Percentiles rank a stretch among this genome's conserved stretches.
Conservation (phyloP, 2,113 vertebrate genomes). For the Pedetes capensis region DNA sequence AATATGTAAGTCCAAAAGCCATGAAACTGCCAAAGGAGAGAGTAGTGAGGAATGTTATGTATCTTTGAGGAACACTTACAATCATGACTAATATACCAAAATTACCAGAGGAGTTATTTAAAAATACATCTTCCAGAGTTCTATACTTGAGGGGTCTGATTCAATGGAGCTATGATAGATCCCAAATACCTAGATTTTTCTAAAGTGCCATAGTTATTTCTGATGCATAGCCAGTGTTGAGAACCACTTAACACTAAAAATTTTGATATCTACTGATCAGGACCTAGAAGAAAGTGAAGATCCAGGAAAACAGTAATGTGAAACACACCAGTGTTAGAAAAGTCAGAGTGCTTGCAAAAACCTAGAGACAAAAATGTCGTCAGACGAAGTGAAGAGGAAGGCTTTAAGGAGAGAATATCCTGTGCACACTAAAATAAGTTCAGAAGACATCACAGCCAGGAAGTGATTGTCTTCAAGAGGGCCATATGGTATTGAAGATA, state of each 20-base stretch:
- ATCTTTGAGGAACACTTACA: neutral
- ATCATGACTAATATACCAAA: neutral
- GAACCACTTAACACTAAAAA: neutral
- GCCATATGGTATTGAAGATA: neutral
- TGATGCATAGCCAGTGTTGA: neutral
- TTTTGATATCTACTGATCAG: neutral
- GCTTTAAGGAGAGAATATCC: neutral
- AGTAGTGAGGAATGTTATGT: neutral
- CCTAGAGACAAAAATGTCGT: neutral
- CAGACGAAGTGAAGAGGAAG: neutral
- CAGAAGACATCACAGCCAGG: neutral
- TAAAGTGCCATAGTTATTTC: neutral
- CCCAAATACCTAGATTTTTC: neutral
- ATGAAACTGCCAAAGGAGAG: neutral
- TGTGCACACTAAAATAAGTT: neutral
- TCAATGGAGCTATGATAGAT: too few species aligned
- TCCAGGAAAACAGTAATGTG: neutral
- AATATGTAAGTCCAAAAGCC: neutral
- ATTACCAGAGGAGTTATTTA: neutral
- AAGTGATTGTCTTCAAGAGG: neutral
- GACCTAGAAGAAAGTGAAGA: neutral
- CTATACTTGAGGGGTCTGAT: neutral
- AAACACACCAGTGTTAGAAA: neutral
- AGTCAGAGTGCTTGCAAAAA: neutral
- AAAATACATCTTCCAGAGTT: neutral